These are phyloP conservation scores for Tiliacea citrago DNA, from an alignment of 2,888 invertebrate genomes.

Conservation along the genomic window DNA sequence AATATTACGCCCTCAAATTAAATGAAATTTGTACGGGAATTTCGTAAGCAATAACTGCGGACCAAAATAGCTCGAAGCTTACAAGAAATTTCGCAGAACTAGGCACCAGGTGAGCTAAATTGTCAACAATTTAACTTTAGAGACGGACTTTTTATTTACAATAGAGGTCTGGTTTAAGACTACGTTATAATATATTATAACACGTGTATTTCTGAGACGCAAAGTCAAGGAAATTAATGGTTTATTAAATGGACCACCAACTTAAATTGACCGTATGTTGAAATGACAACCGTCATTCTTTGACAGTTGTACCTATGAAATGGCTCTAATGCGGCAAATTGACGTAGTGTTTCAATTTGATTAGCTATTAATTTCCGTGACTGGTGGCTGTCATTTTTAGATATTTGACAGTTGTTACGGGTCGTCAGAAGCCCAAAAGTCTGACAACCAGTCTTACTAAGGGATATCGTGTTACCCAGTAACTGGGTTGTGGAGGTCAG, in stretches of 20 bases:
- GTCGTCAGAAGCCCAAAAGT: too few relatives aligned
- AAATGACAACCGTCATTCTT: not conserved
- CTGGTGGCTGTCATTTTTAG: too few relatives aligned
- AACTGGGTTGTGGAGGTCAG: too few relatives aligned
- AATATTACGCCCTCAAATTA: constrained; percentile 23
- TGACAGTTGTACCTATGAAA: not conserved
- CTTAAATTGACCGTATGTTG: not conserved
- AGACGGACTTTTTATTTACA: constrained; percentile 17
- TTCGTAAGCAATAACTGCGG: constrained; percentile 13
- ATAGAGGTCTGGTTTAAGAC: not conserved
- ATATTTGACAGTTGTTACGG: too few relatives aligned
- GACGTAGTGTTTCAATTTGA: too few relatives aligned
- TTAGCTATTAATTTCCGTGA: too few relatives aligned
- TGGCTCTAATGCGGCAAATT: not conserved
- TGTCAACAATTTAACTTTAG: constrained; percentile 37
- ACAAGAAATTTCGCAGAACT: constrained; percentile 30
- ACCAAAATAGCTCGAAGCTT: constrained; percentile 33
- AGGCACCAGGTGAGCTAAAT: constrained; percentile 42
- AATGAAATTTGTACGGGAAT: constrained; percentile 31
- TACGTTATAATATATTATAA: not conserved
- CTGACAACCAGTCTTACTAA: too few relatives aligned
- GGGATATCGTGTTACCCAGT: too few relatives aligned
- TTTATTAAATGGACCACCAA: not conserved
- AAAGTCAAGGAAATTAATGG: not conserved
- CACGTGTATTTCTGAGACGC: not conserved